Evolutionary conservation across 2,888 invertebrate genomes (phyloP).

Genomic region (Drosophila multiciliata): DNA sequence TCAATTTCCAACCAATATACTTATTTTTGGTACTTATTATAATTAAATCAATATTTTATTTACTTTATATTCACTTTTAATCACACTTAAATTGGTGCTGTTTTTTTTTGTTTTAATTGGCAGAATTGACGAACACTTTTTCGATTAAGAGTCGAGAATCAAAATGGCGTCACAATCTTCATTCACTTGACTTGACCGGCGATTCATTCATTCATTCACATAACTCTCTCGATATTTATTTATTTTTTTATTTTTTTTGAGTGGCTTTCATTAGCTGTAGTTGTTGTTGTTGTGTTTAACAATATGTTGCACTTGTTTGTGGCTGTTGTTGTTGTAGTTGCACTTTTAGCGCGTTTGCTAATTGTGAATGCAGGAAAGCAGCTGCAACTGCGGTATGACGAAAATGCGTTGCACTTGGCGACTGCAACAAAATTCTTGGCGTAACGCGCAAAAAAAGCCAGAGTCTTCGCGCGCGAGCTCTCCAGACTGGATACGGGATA

Average conservation of each 20-base stretch:
- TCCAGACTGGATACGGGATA: slow-evolving; percentile 37
- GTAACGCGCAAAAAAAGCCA: slow-evolving; percentile 48
- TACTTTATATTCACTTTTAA: slow-evolving; percentile 36
- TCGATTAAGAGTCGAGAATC: slow-evolving; percentile 16
- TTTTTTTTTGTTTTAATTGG: slow-evolving; percentile 13
- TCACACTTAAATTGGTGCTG: slow-evolving; percentile 9
- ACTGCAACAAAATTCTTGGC: slow-evolving; percentile 73
- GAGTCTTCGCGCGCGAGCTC: slow-evolving; percentile 48
- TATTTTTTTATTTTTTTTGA: not conserved
- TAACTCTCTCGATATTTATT: slow-evolving; percentile 4
- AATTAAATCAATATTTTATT: slow-evolving; percentile 6
- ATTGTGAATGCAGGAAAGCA: slow-evolving; percentile 68
- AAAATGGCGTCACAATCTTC: slow-evolving; percentile 29
- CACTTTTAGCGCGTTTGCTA: slow-evolving; percentile 59
- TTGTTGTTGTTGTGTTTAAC: slow-evolving; percentile 19
- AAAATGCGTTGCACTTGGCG: slow-evolving; percentile 76
- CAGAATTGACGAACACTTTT: slow-evolving; percentile 10
- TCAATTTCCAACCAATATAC: not conserved
- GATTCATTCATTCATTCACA: slow-evolving; percentile 3
- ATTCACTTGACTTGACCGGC: slow-evolving; percentile 19
- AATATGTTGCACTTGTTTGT: slow-evolving; percentile 28
- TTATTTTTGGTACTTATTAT: not conserved
- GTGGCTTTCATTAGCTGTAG: slow-evolving; percentile 7
- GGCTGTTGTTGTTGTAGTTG: slow-evolving; percentile 34
- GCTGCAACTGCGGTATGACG: slow-evolving; percentile 73